phyloP scores from a whole-genome alignment of 2,888 invertebrate species.

The Didymodactylos carnosus region DNA sequence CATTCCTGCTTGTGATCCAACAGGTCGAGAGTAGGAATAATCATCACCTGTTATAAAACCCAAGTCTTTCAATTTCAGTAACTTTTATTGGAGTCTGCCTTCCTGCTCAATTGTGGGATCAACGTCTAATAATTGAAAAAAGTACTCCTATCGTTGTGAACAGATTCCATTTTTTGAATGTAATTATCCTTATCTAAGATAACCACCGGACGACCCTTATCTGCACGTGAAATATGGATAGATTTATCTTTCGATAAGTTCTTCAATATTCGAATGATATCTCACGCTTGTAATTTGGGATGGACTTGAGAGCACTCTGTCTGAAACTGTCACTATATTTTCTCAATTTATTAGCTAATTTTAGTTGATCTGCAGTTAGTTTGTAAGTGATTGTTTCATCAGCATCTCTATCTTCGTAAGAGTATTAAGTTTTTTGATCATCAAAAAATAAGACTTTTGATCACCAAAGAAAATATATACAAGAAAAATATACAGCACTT shows the following conservation, averaged over 20 bases:
- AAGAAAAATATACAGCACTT: too few relatives aligned
- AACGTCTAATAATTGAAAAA: not conserved
- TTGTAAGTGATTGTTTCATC: not conserved
- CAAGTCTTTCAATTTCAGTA: not conserved
- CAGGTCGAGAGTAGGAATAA: not conserved
- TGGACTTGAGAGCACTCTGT: not conserved
- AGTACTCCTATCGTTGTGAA: not conserved
- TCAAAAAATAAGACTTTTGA: too few relatives aligned
- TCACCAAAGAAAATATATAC: too few relatives aligned
- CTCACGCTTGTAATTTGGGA: not conserved
- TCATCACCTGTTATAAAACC: not conserved
- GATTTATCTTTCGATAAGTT: not conserved
- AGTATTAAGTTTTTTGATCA: too few relatives aligned
- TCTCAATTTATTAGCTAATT: not conserved
- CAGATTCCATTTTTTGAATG: not conserved
- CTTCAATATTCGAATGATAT: not conserved
- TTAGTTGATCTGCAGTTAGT: not conserved
- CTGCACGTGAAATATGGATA: not conserved
- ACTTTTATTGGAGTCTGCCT: not conserved
- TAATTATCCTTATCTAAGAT: not conserved
- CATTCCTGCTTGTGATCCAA: not conserved
- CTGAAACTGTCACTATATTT: not conserved
- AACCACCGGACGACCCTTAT: not conserved
- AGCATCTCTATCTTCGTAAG: not conserved
- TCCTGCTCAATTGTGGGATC: not conserved